These are phyloP conservation scores for Danio albolineatus DNA, from an alignment of 2,797 vertebrate genomes.

Conservation along the genomic window DNA sequence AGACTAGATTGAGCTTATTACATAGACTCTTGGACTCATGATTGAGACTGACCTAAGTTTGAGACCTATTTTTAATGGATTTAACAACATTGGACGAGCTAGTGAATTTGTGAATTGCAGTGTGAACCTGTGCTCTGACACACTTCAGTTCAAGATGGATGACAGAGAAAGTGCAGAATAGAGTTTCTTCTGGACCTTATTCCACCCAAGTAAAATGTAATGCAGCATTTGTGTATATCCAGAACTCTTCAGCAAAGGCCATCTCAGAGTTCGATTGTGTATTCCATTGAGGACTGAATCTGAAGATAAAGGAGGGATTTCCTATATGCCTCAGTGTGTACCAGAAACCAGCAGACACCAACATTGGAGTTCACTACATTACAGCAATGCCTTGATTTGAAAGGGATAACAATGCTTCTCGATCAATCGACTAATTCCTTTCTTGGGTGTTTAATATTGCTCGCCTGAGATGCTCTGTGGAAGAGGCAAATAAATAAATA, in stretches of 20 bases:
- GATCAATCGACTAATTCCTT: conserved; percentile 45
- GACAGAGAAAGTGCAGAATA: background rate
- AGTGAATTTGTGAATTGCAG: background rate
- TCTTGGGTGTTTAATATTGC: conserved; percentile 46
- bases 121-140: background rate
- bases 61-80: no score
- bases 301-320: background rate
- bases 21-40: background rate
- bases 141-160: background rate
- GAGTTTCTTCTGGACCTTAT: background rate
- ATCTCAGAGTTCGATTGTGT: background rate
- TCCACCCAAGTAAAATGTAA: background rate
- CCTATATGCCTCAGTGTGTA: background rate
- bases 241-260: background rate
- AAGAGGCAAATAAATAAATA: conserved; percentile 63
- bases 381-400: conserved; percentile 45
- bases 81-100: background rate
- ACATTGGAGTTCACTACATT: background rate
- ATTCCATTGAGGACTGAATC: background rate
- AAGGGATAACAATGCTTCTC: conserved; percentile 40
- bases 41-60: no score
- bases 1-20: background rate
- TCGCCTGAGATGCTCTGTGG: conserved; percentile 47
- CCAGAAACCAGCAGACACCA: background rate
- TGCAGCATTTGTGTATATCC: background rate